These are phyloP conservation scores for Myathropa florea DNA, from an alignment of 2,888 invertebrate genomes.

Conservation along the genomic window DNA sequence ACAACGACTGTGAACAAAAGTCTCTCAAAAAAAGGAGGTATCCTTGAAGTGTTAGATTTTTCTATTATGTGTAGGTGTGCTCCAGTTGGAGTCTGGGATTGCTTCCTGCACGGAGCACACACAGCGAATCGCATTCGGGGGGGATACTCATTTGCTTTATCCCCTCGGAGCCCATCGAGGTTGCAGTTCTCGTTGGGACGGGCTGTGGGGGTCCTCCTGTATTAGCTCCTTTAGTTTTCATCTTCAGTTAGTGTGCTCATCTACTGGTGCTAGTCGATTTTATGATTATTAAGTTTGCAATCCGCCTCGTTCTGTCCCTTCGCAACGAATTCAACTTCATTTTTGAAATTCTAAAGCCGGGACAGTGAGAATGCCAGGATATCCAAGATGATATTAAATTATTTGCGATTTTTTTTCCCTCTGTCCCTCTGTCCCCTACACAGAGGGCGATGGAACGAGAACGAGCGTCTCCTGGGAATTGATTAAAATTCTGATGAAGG, in stretches of 20 bases:
- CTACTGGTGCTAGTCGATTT: conserved; percentile 22
- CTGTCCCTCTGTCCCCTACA: not conserved
- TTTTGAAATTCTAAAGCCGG: conserved; percentile 23
- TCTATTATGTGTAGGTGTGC: conserved; percentile 15
- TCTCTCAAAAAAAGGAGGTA: not conserved
- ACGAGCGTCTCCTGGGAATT: conserved; percentile 15
- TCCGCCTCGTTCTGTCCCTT: not conserved
- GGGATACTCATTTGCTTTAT: conserved; percentile 32
- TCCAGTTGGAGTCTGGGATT: conserved; percentile 8
- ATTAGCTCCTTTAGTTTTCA: conserved; percentile 16
- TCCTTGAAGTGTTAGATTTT: conserved; percentile 17
- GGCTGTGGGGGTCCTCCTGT: not conserved
- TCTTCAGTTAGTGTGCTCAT: conserved; percentile 17
- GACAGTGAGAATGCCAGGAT: not conserved
- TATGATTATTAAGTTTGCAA: conserved; percentile 63
- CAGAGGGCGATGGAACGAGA: not conserved
- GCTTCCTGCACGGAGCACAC: not conserved
- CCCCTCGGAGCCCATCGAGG: not conserved
- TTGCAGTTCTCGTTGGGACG: not conserved
- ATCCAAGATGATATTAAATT: conserved; percentile 17
- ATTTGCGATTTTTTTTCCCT: conserved; percentile 10
- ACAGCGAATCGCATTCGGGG: not conserved
- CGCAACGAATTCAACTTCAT: conserved; percentile 4
- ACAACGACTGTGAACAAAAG: conserved; percentile 9
- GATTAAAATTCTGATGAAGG: conserved; percentile 23